A percentile compares a stretch with the other conserved stretches of the same genome.
Conservation (phyloP, 37 sponge, comb jelly and placozoan genomes). For the Ianthella basta region DNA sequence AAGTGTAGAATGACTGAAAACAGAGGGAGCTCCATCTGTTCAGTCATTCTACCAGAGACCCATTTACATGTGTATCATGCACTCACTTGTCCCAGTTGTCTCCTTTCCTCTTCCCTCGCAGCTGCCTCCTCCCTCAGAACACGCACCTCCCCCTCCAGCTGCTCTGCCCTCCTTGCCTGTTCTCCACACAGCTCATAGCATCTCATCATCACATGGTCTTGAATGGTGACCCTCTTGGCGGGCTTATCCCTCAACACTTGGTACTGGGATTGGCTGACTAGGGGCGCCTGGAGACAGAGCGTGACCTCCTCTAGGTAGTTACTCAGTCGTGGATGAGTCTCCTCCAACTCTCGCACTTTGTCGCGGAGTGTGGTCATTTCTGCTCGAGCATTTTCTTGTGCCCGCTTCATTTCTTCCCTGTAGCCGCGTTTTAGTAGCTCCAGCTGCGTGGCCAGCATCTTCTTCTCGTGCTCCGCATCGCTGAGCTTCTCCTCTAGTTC, state of each 20-base stretch:
- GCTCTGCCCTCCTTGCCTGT: constrained; percentile 1
- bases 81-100: no score
- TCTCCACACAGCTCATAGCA: constrained; percentile 45
- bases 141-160: neutral
- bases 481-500: constrained; percentile 79
- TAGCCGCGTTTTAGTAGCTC: neutral
- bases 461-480: constrained; percentile 65
- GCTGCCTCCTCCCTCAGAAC: neutral
- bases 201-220: constrained; percentile 39
- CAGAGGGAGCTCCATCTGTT: no score
- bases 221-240: neutral
- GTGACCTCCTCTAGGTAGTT: constrained; percentile 20
- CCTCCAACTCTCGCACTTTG: constrained; percentile 25
- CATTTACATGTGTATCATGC: neutral
- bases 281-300: constrained; percentile 5
- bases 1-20: no score
- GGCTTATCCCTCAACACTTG: constrained; percentile 2
- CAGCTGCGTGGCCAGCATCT: constrained; percentile 44
- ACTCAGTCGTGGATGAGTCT: neutral
- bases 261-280: constrained; percentile 21
- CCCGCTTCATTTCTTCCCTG: constrained; percentile 45
- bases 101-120: neutral
- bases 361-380: constrained; percentile 22
- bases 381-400: constrained; percentile 20
- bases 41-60: neutral